Evolutionary conservation across 2,113 vertebrate species (phyloP).

Genomic region (Pluvialis apricaria): DNA sequence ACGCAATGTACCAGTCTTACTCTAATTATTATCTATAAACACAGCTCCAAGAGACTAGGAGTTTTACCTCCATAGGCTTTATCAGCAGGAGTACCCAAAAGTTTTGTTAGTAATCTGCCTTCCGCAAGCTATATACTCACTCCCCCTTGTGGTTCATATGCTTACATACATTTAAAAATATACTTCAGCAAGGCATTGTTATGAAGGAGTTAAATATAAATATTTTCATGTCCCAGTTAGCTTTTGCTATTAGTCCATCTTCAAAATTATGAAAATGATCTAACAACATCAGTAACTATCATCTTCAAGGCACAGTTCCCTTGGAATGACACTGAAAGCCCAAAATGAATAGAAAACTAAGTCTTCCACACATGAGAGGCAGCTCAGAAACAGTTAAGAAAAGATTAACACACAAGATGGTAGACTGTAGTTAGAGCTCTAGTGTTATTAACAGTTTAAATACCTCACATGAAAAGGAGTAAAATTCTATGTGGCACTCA

Average conservation of each 20-base stretch:
- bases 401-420: neutral
- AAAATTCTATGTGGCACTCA: neutral
- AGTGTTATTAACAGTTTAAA: neutral
- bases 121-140: neutral
- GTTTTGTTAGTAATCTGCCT: neutral
- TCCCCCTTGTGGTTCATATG: constrained; percentile 15
- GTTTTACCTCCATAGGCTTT: neutral
- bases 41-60: neutral
- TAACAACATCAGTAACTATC: neutral
- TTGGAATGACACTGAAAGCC: neutral
- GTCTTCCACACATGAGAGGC: neutral
- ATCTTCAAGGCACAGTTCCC: neutral
- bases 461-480: neutral
- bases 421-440: neutral
- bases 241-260: neutral
- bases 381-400: neutral
- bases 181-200: neutral
- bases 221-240: neutral
- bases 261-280: neutral
- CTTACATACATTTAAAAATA: neutral
- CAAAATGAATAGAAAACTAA: neutral
- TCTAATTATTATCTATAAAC: neutral
- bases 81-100: neutral
- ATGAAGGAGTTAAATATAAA: neutral
- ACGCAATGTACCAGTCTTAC: neutral